Evolutionary conservation across 1,140 invertebrate genomes (phyloP).

Genomic region (Sipha flava): DNA sequence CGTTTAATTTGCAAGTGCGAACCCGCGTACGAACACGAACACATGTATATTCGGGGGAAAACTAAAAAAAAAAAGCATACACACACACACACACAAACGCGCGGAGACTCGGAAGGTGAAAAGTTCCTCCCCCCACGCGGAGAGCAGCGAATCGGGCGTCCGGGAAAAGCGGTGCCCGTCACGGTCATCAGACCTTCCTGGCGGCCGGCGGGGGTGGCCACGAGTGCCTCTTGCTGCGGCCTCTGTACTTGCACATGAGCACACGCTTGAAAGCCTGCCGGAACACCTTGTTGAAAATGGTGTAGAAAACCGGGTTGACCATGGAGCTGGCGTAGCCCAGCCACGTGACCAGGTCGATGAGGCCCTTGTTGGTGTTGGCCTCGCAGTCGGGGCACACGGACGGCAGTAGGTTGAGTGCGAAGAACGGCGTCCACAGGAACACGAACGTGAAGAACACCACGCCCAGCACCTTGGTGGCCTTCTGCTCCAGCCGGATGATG

Average conservation of each 20-base stretch:
- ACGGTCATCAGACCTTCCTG: not conserved
- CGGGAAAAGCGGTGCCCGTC: not conserved
- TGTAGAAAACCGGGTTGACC: constrained; percentile 91
- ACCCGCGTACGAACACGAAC: too few species aligned
- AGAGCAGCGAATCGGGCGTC: too few species aligned
- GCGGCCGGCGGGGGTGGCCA: not conserved
- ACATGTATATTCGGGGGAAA: too few species aligned
- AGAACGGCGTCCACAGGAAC: constrained; percentile 87
- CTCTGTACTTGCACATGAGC: constrained; percentile 63
- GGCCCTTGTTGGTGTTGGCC: constrained; percentile 59
- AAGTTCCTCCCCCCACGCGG: too few species aligned
- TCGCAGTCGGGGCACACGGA: constrained; percentile 70
- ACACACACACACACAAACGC: too few species aligned
- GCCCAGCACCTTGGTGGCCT: constrained; percentile 87
- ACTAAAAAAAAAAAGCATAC: too few species aligned
- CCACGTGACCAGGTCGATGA: constrained; percentile 82
- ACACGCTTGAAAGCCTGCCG: constrained; percentile 83
- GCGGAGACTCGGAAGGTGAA: too few species aligned
- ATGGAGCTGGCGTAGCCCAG: constrained; percentile 85
- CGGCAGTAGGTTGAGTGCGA: constrained; percentile 75
- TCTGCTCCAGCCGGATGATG: constrained; percentile 76
- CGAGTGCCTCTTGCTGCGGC: constrained; percentile 37
- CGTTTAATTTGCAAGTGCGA: too few species aligned
- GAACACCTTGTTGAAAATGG: constrained; percentile 90
- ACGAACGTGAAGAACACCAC: constrained; percentile 91